A percentile compares a stretch with the other conserved stretches of the same genome.
These are phyloP conservation scores for Helarctos malayanus DNA, from an alignment of 2,797 vertebrate genomes.

Conservation along the genomic window DNA sequence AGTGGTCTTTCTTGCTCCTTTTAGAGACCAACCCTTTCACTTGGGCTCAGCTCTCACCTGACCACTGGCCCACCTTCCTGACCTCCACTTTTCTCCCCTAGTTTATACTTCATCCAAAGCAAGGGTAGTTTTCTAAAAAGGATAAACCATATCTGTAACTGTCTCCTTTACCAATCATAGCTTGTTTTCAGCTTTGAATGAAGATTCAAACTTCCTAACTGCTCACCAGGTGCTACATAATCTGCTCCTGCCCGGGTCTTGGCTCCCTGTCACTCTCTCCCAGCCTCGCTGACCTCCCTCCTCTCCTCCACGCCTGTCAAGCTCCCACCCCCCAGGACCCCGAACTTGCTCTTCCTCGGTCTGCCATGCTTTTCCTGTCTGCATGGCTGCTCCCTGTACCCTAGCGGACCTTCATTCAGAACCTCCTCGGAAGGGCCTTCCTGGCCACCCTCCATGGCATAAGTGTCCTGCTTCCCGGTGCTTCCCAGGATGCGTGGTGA, in stretches of 20 bases:
- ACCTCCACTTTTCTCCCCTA: background rate
- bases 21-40: background rate
- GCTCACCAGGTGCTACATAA: background rate
- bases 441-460: background rate
- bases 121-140: background rate
- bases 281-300: background rate
- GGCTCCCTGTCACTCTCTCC: background rate
- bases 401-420: background rate
- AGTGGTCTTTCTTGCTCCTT: accelerated
- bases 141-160: background rate
- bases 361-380: too few species aligned
- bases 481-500: background rate
- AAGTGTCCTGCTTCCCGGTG: background rate
- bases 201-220: background rate
- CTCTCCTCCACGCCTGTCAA: background rate
- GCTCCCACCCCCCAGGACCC: background rate
- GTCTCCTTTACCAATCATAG: background rate
- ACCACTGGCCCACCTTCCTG: background rate
- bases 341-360: background rate
- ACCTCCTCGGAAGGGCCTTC: background rate
- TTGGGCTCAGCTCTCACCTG: background rate
- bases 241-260: background rate
- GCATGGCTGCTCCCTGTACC: background rate
- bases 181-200: background rate
- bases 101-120: background rate